phyloP scores from a whole-genome alignment of 2,888 invertebrate species.

The Ethmia dodecea region DNA sequence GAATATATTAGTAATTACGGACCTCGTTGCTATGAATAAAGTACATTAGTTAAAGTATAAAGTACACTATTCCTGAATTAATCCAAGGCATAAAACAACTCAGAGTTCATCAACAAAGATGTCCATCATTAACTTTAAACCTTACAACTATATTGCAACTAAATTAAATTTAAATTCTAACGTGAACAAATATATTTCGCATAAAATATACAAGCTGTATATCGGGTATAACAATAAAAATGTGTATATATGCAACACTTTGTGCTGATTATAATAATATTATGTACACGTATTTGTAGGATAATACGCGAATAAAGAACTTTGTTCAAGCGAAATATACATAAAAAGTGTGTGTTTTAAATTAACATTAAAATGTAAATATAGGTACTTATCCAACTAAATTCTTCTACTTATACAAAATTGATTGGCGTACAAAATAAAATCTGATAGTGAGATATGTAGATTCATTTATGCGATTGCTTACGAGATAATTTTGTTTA shows the following conservation, averaged over 20 bases:
- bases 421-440: conserved; percentile 2
- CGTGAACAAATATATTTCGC: conserved; percentile 16
- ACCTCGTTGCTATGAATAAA: too few species aligned
- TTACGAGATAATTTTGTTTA: too few species aligned
- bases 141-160: conserved; percentile 38
- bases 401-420: conserved; percentile 6
- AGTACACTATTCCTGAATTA: too few species aligned
- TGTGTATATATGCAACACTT: conserved; percentile 48
- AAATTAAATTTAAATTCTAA: conserved; percentile 14
- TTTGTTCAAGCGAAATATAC: conserved; percentile 66
- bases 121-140: too few species aligned
- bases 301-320: conserved; percentile 40
- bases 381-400: conserved; percentile 11
- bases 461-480: not conserved
- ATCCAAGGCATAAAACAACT: too few species aligned
- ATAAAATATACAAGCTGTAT: conserved; percentile 40
- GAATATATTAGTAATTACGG: too few species aligned
- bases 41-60: too few species aligned
- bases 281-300: conserved; percentile 35
- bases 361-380: conserved; percentile 25
- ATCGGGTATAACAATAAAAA: conserved; percentile 28
- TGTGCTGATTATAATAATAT: conserved; percentile 39
- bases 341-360: conserved; percentile 24
- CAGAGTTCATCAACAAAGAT: too few species aligned
- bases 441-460: conserved; percentile 6